Evolutionary conservation across 2,888 invertebrate species (phyloP).

Genomic region (Cantharis flavilabris): DNA sequence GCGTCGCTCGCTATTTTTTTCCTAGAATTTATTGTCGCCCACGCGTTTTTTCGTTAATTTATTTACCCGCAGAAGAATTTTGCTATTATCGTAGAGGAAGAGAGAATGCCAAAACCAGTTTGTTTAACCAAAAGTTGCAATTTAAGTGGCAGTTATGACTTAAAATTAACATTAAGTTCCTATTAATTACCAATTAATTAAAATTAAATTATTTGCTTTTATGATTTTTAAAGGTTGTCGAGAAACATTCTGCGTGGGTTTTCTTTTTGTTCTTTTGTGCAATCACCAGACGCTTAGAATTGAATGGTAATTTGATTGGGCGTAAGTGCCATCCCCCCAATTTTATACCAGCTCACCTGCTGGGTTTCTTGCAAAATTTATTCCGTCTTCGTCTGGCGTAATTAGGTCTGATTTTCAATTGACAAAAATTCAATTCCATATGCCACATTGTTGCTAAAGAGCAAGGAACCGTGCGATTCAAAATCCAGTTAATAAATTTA

Average conservation of each 20-base stretch:
- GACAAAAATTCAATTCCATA: neutral
- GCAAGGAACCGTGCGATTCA: neutral
- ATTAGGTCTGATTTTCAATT: neutral
- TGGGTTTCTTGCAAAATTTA: neutral
- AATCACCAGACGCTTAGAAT: neutral
- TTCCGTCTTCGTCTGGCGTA: neutral
- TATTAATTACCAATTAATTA: neutral
- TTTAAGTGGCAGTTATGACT: neutral
- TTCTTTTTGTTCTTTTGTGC: neutral
- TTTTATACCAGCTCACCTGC: neutral
- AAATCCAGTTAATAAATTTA: neutral
- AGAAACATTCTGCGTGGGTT: neutral
- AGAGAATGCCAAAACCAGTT: neutral
- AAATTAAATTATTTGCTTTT: neutral
- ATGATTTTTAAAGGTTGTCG: neutral
- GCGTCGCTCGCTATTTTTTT: neutral
- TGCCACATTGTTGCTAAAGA: neutral
- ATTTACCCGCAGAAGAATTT: neutral
- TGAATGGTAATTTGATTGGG: neutral
- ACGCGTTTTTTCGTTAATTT: neutral
- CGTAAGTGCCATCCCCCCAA: neutral
- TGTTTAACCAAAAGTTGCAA: neutral
- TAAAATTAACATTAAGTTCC: neutral
- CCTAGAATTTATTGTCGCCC: neutral
- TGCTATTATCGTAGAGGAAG: neutral